A percentile compares a stretch with the other conserved stretches of the same genome.
Evolutionary conservation across 2,888 invertebrate species (phyloP).

Genomic region (Zhuqinia jingwanae): DNA sequence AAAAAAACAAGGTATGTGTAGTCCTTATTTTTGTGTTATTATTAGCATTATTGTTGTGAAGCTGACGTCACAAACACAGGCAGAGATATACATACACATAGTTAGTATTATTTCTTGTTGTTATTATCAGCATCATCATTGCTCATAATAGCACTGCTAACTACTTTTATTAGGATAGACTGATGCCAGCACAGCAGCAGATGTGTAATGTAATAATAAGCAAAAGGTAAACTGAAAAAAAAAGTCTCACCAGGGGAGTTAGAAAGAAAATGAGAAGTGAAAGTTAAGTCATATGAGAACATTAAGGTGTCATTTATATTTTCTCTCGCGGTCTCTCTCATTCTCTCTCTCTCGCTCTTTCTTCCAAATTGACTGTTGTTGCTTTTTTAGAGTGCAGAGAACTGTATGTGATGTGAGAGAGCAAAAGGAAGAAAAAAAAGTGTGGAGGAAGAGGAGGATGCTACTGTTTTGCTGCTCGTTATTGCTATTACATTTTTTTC

Average conservation of each 20-base stretch:
- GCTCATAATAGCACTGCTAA: slow-evolving; percentile 17
- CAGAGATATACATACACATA: no score
- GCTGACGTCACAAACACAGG: slow-evolving; percentile 9
- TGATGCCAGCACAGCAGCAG: no score
- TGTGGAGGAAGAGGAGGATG: no score
- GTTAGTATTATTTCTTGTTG: slow-evolving; percentile 43
- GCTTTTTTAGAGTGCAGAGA: no score
- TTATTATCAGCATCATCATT: slow-evolving; percentile 34
- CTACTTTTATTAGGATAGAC: slow-evolving; percentile 26
- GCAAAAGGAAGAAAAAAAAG: slow-evolving; percentile 8
- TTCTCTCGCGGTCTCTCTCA: slow-evolving; percentile 1
- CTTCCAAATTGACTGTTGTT: no score
- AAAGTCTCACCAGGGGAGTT: neutral
- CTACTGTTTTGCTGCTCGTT: neutral
- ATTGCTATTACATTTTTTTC: slow-evolving; percentile 20
- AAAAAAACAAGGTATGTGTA: neutral
- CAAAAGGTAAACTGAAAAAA: neutral
- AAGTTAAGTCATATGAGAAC: slow-evolving; percentile 47
- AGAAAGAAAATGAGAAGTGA: slow-evolving; percentile 34
- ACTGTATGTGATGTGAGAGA: no score
- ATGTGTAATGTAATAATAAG: neutral
- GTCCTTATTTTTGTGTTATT: neutral
- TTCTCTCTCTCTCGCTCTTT: neutral
- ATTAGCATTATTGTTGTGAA: neutral
- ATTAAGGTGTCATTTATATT: slow-evolving; percentile 54